phyloP scores from a whole-genome alignment of 2,113 vertebrate species.

The Lipophrys pholis region DNA sequence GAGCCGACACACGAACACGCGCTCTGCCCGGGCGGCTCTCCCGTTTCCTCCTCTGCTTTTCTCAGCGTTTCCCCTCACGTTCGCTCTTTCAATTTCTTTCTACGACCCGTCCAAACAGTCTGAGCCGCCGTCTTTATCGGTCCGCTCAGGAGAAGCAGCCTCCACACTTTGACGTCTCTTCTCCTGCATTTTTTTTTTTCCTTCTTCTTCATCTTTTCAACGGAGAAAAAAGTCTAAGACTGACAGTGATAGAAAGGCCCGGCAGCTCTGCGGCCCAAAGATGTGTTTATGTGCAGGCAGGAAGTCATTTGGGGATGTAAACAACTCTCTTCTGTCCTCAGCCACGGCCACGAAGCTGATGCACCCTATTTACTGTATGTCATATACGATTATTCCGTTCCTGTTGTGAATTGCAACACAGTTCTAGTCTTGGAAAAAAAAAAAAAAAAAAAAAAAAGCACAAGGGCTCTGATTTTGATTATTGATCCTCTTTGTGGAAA shows the following conservation, averaged over 20 bases:
- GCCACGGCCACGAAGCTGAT: no score
- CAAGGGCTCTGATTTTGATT: no score
- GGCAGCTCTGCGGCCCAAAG: slow-evolving; percentile 11
- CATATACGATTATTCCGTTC: no score
- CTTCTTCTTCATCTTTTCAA: neutral
- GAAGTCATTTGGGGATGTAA: slow-evolving; percentile 51
- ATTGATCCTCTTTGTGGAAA: no score
- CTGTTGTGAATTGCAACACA: no score
- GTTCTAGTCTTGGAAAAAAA: no score
- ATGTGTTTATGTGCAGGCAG: slow-evolving; percentile 52
- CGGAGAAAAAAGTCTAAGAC: slow-evolving; percentile 4
- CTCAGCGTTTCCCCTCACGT: slow-evolving; percentile 18
- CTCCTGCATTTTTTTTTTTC: neutral
- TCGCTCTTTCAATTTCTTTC: neutral
- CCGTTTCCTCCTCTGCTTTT: neutral
- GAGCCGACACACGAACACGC: slow-evolving; percentile 27
- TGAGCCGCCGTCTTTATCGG: neutral
- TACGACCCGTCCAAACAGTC: slow-evolving; percentile 25
- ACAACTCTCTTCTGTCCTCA: slow-evolving; percentile 5
- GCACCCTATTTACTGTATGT: no score
- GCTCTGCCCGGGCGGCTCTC: slow-evolving; percentile 22
- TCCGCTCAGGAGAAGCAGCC: neutral
- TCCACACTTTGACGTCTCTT: slow-evolving; percentile 10
- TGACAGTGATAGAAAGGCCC: slow-evolving; percentile 4
- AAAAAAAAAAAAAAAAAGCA: no score